Conservation (phyloP, 2,113 vertebrate genomes). For the Nerophis ophidion region DNA sequence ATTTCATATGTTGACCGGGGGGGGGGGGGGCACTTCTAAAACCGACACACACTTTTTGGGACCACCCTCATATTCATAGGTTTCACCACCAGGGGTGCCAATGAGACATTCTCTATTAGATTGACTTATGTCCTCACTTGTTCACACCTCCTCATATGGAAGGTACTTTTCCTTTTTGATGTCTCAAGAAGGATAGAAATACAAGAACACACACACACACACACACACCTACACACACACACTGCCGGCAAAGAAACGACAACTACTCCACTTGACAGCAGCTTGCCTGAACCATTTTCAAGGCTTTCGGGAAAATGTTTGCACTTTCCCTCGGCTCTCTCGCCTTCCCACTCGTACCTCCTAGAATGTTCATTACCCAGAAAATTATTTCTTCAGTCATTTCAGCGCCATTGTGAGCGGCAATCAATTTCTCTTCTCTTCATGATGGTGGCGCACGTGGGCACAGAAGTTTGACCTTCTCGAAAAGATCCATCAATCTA, state of each 20-base stretch:
- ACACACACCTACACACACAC: slow-evolving; percentile 7
- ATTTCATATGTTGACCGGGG: too few relatives aligned
- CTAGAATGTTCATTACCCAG: slow-evolving; percentile 75
- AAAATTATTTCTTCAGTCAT: slow-evolving; percentile 80
- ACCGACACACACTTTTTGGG: too few relatives aligned
- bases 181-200: too few relatives aligned
- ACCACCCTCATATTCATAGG: too few relatives aligned
- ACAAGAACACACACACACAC: slow-evolving; percentile 10
- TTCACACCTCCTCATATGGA: too few relatives aligned
- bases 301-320: slow-evolving; percentile 58
- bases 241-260: slow-evolving; percentile 12
- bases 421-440: slow-evolving; percentile 80
- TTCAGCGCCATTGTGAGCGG: slow-evolving; percentile 75
- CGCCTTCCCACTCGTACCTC: slow-evolving; percentile 28
- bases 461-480: slow-evolving; percentile 79
- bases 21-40: too few relatives aligned
- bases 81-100: too few relatives aligned
- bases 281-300: slow-evolving; percentile 64
- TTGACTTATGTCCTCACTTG: too few relatives aligned
- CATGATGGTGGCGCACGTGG: slow-evolving; percentile 71
- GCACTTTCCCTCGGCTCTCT: slow-evolving; percentile 34
- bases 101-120: too few relatives aligned
- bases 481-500: slow-evolving; percentile 79
- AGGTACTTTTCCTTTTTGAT: too few relatives aligned
- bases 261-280: slow-evolving; percentile 67